Evolutionary conservation across 2,113 vertebrate species (phyloP).

Genomic region (Heptranchias perlo): DNA sequence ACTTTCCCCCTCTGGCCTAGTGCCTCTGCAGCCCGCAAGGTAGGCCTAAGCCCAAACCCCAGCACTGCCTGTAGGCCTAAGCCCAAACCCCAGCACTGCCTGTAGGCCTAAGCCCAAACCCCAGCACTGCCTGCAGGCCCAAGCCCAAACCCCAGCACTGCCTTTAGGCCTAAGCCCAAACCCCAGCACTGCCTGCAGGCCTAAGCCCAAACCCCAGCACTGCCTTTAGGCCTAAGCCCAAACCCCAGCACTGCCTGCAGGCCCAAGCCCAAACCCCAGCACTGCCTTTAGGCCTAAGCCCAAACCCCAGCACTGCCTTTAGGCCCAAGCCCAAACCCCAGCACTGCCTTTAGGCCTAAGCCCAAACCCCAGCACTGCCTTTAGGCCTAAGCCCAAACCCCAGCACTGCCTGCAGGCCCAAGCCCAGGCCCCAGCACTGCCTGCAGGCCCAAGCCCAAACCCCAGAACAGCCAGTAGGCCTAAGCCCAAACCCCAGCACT

Average conservation of each 20-base stretch:
- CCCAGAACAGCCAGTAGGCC: no score
- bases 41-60: background rate
- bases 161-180: background rate
- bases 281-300: no score
- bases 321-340: no score
- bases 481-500: background rate
- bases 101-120: background rate
- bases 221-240: no score
- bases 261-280: no score
- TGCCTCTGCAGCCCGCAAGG: background rate
- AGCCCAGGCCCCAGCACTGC: background rate
- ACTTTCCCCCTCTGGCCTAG: background rate
- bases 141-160: no score
- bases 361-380: background rate
- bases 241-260: background rate
- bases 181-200: background rate
- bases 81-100: background rate
- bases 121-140: background rate
- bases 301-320: background rate
- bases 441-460: no score
- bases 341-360: no score
- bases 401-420: background rate
- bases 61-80: no score
- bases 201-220: no score
- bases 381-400: background rate